phyloP scores from a whole-genome alignment of 2,113 vertebrate species.

The Lepidothrix coronata region DNA sequence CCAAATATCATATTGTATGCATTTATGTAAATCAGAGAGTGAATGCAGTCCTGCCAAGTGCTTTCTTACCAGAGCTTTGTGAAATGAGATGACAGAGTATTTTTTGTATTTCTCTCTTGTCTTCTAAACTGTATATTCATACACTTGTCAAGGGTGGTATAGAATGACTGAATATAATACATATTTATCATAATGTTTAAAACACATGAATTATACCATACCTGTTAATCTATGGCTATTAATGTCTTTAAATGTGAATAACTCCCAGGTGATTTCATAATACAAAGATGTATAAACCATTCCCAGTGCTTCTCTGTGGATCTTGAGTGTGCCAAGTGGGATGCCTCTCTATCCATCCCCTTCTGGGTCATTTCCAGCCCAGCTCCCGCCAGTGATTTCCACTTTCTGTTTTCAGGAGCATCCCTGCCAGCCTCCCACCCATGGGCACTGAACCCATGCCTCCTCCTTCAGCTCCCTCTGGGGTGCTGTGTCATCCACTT shows the following conservation, averaged over 20 bases:
- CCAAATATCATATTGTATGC: not conserved
- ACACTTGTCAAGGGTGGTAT: not conserved
- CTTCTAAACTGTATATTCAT: not conserved
- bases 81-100: not conserved
- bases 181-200: not conserved
- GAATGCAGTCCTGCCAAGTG: not conserved
- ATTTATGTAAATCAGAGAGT: not conserved
- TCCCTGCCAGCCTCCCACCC: not conserved
- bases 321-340: fast-evolving
- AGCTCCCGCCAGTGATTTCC: not conserved
- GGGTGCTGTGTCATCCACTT: not conserved
- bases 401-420: not conserved
- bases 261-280: not conserved
- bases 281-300: not conserved
- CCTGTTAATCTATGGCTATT: not conserved
- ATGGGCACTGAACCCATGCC: not conserved
- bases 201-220: not conserved
- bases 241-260: not conserved
- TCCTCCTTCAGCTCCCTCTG: not conserved
- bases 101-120: not conserved
- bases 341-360: not conserved
- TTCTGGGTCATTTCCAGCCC: not conserved
- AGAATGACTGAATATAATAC: not conserved
- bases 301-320: not conserved
- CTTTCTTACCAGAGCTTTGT: not conserved